A percentile compares a stretch with the other conserved stretches of the same genome.
These are phyloP conservation scores for Maccullochella peelii DNA, from an alignment of 2,113 vertebrate species.

Conservation along the genomic window DNA sequence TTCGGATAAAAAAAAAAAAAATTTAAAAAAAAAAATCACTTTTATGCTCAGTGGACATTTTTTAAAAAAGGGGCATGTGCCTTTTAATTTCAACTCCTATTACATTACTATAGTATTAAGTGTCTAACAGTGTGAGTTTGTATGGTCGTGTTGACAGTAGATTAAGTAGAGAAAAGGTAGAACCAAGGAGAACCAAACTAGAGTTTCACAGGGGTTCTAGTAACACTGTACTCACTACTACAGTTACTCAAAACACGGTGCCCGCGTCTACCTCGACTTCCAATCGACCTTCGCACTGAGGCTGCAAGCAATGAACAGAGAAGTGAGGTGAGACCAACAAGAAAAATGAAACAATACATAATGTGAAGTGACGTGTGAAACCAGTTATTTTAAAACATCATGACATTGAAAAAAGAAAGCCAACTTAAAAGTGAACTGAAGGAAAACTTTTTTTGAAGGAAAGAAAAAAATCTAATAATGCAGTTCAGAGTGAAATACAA, in stretches of 20 bases:
- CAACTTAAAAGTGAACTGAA: constrained; percentile 21
- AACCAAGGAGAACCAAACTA: constrained; percentile 67
- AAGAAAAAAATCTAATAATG: constrained; percentile 27
- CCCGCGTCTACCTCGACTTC: constrained; percentile 95
- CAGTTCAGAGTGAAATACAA: constrained; percentile 31
- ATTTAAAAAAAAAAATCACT: no score
- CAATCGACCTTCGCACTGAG: constrained; percentile 92
- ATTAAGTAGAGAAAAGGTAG: constrained; percentile 57
- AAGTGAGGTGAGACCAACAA: constrained; percentile 83
- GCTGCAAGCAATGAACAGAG: constrained; percentile 93
- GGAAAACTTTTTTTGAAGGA: not conserved
- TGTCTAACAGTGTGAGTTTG: constrained; percentile 27
- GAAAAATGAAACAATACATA: constrained; percentile 61
- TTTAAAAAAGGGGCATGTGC: not conserved
- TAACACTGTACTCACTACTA: constrained; percentile 89
- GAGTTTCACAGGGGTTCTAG: constrained; percentile 78
- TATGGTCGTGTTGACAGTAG: constrained; percentile 47
- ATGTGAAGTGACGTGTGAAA: constrained; percentile 57
- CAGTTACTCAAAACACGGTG: constrained; percentile 85
- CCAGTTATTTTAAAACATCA: constrained; percentile 25
- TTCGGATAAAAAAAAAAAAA: no score
- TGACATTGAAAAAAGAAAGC: constrained; percentile 49
- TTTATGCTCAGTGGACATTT: constrained; percentile 70
- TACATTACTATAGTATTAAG: no score
- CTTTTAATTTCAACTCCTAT: not conserved